Base-by-base conservation (phyloP, 2,888 invertebrate genomes). In the Steinernema scapterisci region DNA sequence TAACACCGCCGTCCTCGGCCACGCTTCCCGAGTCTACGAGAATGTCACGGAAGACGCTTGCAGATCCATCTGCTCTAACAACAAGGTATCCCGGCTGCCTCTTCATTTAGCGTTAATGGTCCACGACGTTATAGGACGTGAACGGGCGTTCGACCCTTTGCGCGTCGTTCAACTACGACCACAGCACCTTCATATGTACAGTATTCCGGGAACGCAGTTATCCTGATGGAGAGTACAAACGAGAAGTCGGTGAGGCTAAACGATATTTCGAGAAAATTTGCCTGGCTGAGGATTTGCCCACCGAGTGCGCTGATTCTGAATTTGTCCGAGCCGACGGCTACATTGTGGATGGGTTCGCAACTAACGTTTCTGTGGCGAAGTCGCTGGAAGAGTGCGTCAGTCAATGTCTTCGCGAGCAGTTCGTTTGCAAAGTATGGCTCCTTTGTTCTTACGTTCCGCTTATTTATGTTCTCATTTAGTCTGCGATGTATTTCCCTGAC, bases 401-500 rank as follows among this genome's bases (percentile, higher is more conserved):
- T 38, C 75, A 81, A 45, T 87, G 87, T 76, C 78, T 85, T 11
- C 76, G 77, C n/a, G 82, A 86, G 72, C 52, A 80, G 54, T 83
- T 82, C 73, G 52, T 78, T 13, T 87, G 87, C 83, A 84, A 84
- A 75, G 85, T 83, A 27, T 48, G 70, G 7, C n/a, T n/a, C n/a
- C n/a, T n/a, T n/a, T n/a, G n/a, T n/a, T 19, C 13, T 13, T n/a
- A 21, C 13, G 19, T 9, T 6, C 11, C 6, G 5, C 7, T 71
- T 13, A 6, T 7, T 70, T 19, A 43, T 51, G 51, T 6, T n/a
- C 9, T 23, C 21, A 19, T 23, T 75, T 72, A 86, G 84, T 88
- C 87, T 0, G 87, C 85, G 6, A 85, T 87, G 84, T 87, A 82
- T 80, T 87, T 86, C 80, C 84, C 87, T 73, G 85, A 88, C 74